Percentiles rank a stretch among this genome's conserved stretches.
phyloP scores from a whole-genome alignment of 2,797 vertebrate species.

The Chaetodon trifasciatus region DNA sequence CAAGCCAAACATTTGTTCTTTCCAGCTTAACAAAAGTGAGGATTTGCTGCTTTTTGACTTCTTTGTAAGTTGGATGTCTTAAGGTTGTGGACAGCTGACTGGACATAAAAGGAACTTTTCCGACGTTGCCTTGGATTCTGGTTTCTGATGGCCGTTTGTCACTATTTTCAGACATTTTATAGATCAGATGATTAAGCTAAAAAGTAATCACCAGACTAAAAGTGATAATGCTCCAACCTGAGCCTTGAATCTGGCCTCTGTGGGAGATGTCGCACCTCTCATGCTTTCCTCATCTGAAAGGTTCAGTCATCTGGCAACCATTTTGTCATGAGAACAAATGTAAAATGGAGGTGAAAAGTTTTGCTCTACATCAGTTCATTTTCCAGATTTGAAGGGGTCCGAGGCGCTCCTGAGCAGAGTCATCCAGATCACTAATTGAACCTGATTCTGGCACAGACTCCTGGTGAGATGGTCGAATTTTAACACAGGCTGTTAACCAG shows the following conservation, averaged over 20 bases:
- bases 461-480: no score
- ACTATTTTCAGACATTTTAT: background rate
- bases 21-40: background rate
- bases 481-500: background rate
- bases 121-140: background rate
- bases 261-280: background rate
- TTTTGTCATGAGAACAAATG: slow-evolving; percentile 24
- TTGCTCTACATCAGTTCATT: background rate
- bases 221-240: background rate
- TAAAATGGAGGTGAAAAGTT: background rate
- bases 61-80: background rate
- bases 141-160: background rate
- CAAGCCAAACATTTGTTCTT: background rate
- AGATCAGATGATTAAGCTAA: background rate
- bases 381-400: background rate
- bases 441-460: no score
- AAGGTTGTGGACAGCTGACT: no score
- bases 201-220: background rate
- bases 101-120: background rate
- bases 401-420: background rate
- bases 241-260: background rate
- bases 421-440: background rate
- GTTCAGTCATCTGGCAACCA: slow-evolving; percentile 1
- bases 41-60: background rate
- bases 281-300: background rate